Evolutionary conservation across 2,113 vertebrate species (phyloP).

Genomic region (Ardeotis arabs): DNA sequence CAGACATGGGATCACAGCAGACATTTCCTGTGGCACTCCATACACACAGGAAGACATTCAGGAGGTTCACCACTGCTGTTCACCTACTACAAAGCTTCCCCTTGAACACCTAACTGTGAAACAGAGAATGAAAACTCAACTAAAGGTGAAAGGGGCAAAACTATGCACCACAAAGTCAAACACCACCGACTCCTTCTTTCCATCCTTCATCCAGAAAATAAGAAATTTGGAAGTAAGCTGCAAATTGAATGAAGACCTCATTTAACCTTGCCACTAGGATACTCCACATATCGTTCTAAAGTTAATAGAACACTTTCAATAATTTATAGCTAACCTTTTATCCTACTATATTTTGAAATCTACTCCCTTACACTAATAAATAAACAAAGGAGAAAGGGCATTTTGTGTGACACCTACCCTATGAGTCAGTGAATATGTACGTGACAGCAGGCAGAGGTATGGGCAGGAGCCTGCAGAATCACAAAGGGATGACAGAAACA

Average conservation of each 20-base stretch:
- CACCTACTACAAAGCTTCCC: background rate
- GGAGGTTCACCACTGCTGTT: background rate
- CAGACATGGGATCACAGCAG: background rate
- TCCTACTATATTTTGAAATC: slow-evolving; percentile 33
- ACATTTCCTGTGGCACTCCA: background rate
- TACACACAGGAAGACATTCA: background rate
- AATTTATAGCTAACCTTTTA: slow-evolving; percentile 44
- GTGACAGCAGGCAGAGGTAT: background rate
- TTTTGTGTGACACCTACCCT: background rate
- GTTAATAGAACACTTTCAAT: slow-evolving; percentile 13
- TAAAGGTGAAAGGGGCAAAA: slow-evolving; percentile 30
- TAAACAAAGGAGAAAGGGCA: slow-evolving; percentile 29
- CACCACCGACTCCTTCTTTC: background rate
- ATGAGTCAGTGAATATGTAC: background rate
- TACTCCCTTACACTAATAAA: slow-evolving; percentile 23
- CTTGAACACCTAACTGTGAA: background rate
- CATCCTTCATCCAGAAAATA: background rate
- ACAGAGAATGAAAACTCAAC: background rate
- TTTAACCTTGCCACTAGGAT: background rate
- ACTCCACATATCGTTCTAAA: background rate
- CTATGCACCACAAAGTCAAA: background rate
- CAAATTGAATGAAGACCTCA: background rate
- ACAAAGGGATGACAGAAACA: background rate
- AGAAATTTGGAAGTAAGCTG: background rate
- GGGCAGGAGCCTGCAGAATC: background rate